Evolutionary conservation across 1,140 invertebrate genomes (phyloP).

Genomic region (Nasonia longicornis): DNA sequence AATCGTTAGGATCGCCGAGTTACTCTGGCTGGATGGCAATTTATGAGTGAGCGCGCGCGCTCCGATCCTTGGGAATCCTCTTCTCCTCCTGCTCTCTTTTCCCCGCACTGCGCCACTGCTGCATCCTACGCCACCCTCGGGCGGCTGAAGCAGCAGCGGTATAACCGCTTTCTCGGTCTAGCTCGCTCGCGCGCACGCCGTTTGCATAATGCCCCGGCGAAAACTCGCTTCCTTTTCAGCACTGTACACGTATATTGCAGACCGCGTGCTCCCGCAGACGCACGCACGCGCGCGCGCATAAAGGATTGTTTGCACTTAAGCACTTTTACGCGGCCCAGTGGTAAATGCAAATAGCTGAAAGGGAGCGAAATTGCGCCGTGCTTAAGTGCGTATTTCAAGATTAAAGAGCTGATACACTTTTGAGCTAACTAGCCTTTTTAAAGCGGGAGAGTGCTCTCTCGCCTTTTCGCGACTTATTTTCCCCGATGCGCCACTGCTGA

Average conservation of each 20-base stretch:
- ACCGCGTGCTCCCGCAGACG: neutral
- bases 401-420: conserved; percentile 39
- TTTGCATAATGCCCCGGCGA: conserved; percentile 37
- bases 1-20: conserved; percentile 31
- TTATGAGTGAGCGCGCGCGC: conserved; percentile 33
- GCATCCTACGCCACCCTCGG: conserved; percentile 25
- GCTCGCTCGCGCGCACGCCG: neutral
- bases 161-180: conserved; percentile 29
- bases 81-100: neutral
- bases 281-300: conserved; percentile 13
- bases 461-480: conserved; percentile 38
- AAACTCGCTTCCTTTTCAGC: conserved; percentile 17
- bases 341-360: conserved; percentile 42
- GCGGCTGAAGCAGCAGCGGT: neutral
- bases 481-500: neutral
- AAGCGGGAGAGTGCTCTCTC: neutral
- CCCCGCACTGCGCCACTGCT: neutral
- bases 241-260: neutral
- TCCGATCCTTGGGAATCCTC: conserved; percentile 26
- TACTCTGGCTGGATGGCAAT: conserved; percentile 27
- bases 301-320: conserved; percentile 43
- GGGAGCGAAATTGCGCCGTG: conserved; percentile 31
- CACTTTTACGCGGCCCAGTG: conserved; percentile 22
- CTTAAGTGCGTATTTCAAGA: conserved; percentile 45
- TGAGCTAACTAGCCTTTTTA: conserved; percentile 28